Conservation (phyloP, 2,113 vertebrate genomes). For the Periophthalmus modestus region DNA sequence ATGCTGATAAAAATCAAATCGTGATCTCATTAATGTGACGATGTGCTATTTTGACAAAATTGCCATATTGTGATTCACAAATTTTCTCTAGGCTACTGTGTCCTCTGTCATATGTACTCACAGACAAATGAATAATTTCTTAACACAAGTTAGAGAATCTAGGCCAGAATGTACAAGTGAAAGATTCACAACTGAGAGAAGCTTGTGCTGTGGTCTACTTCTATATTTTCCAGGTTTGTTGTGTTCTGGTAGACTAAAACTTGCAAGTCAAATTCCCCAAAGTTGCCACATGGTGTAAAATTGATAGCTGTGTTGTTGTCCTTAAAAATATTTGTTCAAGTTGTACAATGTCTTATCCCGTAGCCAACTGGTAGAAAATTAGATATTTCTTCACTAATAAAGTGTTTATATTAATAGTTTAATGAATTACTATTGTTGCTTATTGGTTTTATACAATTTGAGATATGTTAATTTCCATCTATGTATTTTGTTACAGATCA, state of each 20-base stretch:
- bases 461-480: too few relatives aligned
- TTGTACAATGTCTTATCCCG: background rate
- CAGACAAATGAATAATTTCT: conserved; percentile 29
- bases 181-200: conserved; percentile 5
- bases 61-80: too few relatives aligned
- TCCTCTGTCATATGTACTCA: background rate
- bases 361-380: too few relatives aligned
- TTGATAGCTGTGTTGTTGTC: background rate
- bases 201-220: background rate
- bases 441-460: background rate
- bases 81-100: background rate
- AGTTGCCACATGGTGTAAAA: background rate
- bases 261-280: background rate
- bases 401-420: background rate
- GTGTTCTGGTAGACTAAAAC: background rate
- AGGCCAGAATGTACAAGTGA: conserved; percentile 8
- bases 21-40: too few relatives aligned
- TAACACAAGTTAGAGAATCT: background rate
- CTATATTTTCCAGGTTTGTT: background rate
- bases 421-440: background rate
- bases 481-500: background rate
- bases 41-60: too few relatives aligned
- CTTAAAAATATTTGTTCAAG: background rate
- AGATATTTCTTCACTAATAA: too few relatives aligned
- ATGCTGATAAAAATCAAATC: too few relatives aligned